Evolutionary conservation across 2,113 vertebrate genomes (phyloP).

Genomic region (Odontesthes bonariensis): DNA sequence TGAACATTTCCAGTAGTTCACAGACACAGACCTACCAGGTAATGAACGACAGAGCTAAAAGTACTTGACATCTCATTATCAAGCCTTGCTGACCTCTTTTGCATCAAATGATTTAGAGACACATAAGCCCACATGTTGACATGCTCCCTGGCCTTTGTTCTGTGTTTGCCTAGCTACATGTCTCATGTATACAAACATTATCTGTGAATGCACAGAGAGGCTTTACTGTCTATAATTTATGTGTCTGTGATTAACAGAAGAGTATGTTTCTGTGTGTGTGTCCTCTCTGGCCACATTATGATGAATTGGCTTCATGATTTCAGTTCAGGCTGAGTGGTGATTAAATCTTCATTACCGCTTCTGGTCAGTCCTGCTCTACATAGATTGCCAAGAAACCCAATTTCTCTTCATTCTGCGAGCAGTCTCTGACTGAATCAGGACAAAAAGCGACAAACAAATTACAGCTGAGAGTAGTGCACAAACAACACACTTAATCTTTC

Average conservation of each 20-base stretch:
- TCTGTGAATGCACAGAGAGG: slow-evolving; percentile 10
- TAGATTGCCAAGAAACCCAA: slow-evolving; percentile 69
- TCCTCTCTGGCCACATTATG: slow-evolving; percentile 64
- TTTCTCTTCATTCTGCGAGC: slow-evolving; percentile 74
- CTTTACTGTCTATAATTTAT: not conserved
- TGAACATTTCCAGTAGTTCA: slow-evolving; percentile 45
- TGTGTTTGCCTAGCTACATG: slow-evolving; percentile 35
- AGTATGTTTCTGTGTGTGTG: slow-evolving; percentile 2
- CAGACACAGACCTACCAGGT: slow-evolving; percentile 40
- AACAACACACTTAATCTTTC: slow-evolving; percentile 49
- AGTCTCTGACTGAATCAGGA: slow-evolving; percentile 73
- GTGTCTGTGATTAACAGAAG: not conserved
- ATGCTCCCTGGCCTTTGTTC: slow-evolving; percentile 43
- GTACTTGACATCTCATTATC: slow-evolving; percentile 63
- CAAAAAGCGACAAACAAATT: slow-evolving; percentile 69
- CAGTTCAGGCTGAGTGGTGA: slow-evolving; percentile 73
- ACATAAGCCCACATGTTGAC: slow-evolving; percentile 39
- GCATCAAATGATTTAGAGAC: slow-evolving; percentile 64
- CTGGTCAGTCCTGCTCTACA: slow-evolving; percentile 72
- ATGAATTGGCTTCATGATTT: slow-evolving; percentile 74
- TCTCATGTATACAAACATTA: slow-evolving; percentile 15
- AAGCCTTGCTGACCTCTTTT: slow-evolving; percentile 55
- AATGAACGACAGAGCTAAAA: slow-evolving; percentile 68
- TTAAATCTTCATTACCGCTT: slow-evolving; percentile 82
- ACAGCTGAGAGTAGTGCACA: slow-evolving; percentile 31